Evolutionary conservation across 2,113 vertebrate species (phyloP).

Genomic region (Forbesichthys papilliferus): DNA sequence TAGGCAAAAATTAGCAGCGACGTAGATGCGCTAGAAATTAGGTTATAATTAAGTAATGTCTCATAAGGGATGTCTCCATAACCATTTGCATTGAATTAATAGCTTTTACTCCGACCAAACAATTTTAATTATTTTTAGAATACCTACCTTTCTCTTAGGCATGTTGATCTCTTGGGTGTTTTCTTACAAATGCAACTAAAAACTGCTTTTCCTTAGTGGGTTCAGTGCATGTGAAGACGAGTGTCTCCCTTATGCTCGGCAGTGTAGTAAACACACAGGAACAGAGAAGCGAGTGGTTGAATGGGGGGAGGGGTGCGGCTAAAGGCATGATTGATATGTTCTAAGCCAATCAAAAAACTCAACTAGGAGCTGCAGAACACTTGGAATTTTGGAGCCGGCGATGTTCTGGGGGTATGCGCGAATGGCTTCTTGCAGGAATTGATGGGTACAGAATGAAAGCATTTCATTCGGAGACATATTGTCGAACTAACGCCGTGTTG

Average conservation of each 20-base stretch:
- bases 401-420: slow-evolving; percentile 70
- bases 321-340: slow-evolving; percentile 74
- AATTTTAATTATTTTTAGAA: slow-evolving; percentile 41
- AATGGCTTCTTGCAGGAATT: slow-evolving; percentile 68
- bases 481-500: slow-evolving; percentile 14
- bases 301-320: slow-evolving; percentile 81
- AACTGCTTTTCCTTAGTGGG: slow-evolving; percentile 63
- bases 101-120: slow-evolving; percentile 47
- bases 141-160: slow-evolving; percentile 86
- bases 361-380: slow-evolving; percentile 70
- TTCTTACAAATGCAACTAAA: slow-evolving; percentile 71
- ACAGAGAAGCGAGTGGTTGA: slow-evolving; percentile 80
- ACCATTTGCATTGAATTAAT: slow-evolving; percentile 65
- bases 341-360: slow-evolving; percentile 71
- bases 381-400: slow-evolving; percentile 77
- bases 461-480: slow-evolving; percentile 43
- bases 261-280: slow-evolving; percentile 84
- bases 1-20: slow-evolving; percentile 41
- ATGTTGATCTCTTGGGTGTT: slow-evolving; percentile 75
- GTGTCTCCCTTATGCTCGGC: slow-evolving; percentile 79
- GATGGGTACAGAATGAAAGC: slow-evolving; percentile 50
- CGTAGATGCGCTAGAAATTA: slow-evolving; percentile 30
- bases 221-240: slow-evolving; percentile 80
- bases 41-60: slow-evolving; percentile 77
- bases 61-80: slow-evolving; percentile 70